These are phyloP conservation scores for Spisula subtruncata DNA, from an alignment of 2,888 invertebrate genomes.

Conservation along the genomic window DNA sequence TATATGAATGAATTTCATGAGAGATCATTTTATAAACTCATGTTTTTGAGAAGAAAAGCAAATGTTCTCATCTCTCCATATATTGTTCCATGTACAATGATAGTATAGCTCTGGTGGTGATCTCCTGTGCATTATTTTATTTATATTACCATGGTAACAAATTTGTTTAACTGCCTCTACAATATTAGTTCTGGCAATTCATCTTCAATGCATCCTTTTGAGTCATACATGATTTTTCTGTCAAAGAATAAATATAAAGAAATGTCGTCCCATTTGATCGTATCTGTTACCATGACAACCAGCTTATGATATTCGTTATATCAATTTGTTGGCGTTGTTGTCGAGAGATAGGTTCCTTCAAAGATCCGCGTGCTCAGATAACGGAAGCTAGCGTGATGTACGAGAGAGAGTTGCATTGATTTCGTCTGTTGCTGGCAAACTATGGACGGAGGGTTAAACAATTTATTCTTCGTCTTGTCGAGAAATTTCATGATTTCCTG, in stretches of 20 bases:
- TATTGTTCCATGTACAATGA: neutral
- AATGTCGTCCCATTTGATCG: constrained; percentile 51
- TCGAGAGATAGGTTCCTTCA: constrained; percentile 25
- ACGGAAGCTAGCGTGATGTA: constrained; percentile 28
- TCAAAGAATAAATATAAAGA: constrained; percentile 49
- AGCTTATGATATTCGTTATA: constrained; percentile 42
- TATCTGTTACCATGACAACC: constrained; percentile 46
- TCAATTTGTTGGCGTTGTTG: constrained; percentile 52
- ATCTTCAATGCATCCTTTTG: constrained; percentile 37
- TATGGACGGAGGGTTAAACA: constrained; percentile 22
- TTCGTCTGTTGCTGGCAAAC: constrained; percentile 24
- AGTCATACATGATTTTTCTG: constrained; percentile 53
- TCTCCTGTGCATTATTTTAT: constrained; percentile 48
- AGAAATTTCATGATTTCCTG: constrained; percentile 37
- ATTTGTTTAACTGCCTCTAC: constrained; percentile 39
- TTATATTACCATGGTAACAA: constrained; percentile 53
- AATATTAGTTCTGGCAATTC: constrained; percentile 43
- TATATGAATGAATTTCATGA: no score
- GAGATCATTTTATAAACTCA: no score
- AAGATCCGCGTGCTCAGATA: constrained; percentile 33
- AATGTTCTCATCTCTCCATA: neutral
- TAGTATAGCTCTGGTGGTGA: neutral
- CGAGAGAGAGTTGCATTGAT: constrained; percentile 28
- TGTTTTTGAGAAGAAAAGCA: neutral
- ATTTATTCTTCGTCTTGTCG: constrained; percentile 12